Evolutionary conservation across 1,140 invertebrate genomes (phyloP).

Genomic region (Melipona quadrifasciata): DNA sequence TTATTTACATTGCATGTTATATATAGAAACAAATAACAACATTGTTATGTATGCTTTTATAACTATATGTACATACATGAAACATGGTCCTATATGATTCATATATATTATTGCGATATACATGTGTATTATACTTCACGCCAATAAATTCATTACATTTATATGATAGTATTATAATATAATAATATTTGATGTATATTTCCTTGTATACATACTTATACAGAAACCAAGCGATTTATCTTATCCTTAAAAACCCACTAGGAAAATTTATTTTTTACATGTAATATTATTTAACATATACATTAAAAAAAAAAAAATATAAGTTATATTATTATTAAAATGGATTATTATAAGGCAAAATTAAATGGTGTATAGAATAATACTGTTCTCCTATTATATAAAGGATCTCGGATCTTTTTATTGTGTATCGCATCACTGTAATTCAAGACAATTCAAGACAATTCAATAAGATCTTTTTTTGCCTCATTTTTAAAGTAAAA

Average conservation of each 20-base stretch:
- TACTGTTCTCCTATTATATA: neutral
- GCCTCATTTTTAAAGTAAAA: too few relatives aligned
- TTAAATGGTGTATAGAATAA: neutral
- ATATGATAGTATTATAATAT: conserved; percentile 28
- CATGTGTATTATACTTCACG: conserved; percentile 55
- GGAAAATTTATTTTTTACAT: neutral
- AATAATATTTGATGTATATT: conserved; percentile 30
- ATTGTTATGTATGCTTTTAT: conserved; percentile 42
- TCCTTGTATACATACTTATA: conserved; percentile 20
- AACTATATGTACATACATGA: conserved; percentile 73
- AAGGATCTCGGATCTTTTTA: neutral
- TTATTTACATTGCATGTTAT: conserved; percentile 63
- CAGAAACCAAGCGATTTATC: conserved; percentile 35
- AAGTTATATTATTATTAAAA: too few relatives aligned
- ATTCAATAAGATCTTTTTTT: neutral
- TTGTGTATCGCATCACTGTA: neutral
- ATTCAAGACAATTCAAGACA: too few relatives aligned
- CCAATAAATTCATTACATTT: conserved; percentile 42
- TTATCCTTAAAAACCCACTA: conserved; percentile 51
- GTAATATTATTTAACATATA: neutral
- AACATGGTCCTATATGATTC: conserved; percentile 75
- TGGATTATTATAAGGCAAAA: neutral
- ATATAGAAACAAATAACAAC: too few relatives aligned
- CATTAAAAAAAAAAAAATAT: too few relatives aligned
- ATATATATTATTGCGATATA: conserved; percentile 75